Evolutionary conservation across 2,888 invertebrate genomes (phyloP), one percentile per base, ranked within the genome.

Genomic region (Deilephila porcellus): DNA sequence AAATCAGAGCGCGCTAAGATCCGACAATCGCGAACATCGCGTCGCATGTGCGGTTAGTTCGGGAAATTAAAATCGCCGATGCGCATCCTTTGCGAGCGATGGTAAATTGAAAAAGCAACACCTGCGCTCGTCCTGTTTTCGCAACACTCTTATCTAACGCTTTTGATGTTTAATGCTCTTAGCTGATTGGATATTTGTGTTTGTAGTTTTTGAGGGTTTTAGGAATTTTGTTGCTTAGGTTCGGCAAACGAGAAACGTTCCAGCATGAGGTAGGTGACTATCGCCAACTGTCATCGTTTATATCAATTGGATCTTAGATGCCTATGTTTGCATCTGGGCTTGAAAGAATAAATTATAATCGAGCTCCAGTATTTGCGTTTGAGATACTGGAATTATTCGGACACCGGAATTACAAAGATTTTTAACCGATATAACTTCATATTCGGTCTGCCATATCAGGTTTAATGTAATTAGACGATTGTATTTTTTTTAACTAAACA

Each of bases 81-180:
- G 82, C 81, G 86, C 86, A 88, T 85, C 87, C 86, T 83, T 83
- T 81, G 79, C 75, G 81, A 81, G 82, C 83, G 81, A 81, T 83
- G 83, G 77, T 84, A 88, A 89, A 90, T 90, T 90, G 90, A 85
- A 88, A 90, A 85, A 82, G 79, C 88, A 86, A 89, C 91, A 91
- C 90, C 90, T 91, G 89, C 76, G 82, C 77, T 77, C 74, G 74
- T 78, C 82, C 78, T 81, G 85, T 81, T 86, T 82, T 81, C 82
- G 80, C 80, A 83, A 83, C 79, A 82, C 80, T 11, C 59, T 73
- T 73, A 37, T 67, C 59, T 37, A 37, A 19, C 64, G 14, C 59
- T 29, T 37, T 73, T 73, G 7, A 32, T 17, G 32, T 45, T 32
- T 59, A 70, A 70, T 70, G 7, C 1, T 34, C 56, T 71, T 32